Base-by-base conservation (phyloP, 2,797 vertebrate genomes). In the Pristis pectinata region DNA sequence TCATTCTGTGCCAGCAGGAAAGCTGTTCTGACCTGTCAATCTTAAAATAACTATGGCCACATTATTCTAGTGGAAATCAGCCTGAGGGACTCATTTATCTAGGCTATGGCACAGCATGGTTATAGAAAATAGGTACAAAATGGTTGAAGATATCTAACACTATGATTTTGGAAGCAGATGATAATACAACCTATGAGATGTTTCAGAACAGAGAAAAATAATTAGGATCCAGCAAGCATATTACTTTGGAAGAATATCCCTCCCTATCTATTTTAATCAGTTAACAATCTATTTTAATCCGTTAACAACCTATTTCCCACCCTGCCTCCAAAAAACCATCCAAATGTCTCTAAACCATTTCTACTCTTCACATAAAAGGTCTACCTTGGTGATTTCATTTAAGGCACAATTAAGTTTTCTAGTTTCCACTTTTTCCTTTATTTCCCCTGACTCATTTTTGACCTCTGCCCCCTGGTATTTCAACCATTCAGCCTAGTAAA, bases 41-140 rank as follows among this genome's bases (percentile, higher is more conserved):
- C 59, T 67, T 64, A 91, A 91, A 89, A 91, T 91, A 91, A 91
- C 59, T 91, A 2, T 19, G 34, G 53, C 30, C 83, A 87, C 53
- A 64, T 37, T 37, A 61, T 37, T 17, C 34, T 7, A 24, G 59
- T 91, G 15, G 30, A 91, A 67, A 67, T 91, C 5, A 11, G n/a
- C n/a, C n/a, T 19, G 7, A 91, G n/a, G n/a, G 37, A 17, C n/a
- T 34, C 19, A 30, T 34, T 89, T 89, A 91, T 91, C 11, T 59
- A n/a, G 83, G 83, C 34, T 87, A 30, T 87, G 59, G 61, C 59
- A 91, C 59, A 91, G 87, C 87, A 67, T 91, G 87, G 87, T 91
- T 41, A 10, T 19, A 41, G 61, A 22, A n/a, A n/a, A 10, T 61
- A 59, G 0, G 34, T 91, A 22, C 17, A 89, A 89, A 13, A 89